Base-by-base conservation (phyloP, 1,140 invertebrate genomes). In the Drosophila sp. region DNA sequence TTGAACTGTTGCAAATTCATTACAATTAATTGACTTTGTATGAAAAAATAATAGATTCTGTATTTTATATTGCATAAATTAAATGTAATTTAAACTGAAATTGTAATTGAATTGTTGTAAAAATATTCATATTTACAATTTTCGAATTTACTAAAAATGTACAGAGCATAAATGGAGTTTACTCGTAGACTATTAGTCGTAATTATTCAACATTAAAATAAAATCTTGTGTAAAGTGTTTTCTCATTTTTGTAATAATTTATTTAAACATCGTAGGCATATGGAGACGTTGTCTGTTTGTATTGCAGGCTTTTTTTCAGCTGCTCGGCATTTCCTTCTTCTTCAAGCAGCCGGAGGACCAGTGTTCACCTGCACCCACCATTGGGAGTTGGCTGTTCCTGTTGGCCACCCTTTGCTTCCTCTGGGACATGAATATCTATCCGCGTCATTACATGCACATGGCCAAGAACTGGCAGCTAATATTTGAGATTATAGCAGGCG, bases 311-410 rank as follows among this genome's bases (percentile, higher is more conserved):
- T 77, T 0, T 0, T 48, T 57, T 0, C 79, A 87, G 32, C 1
- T 89, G 0, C 4, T 69, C 18, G 79, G 79, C 2, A 8, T 46
- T 14, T 66, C 70, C 0, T 36, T 80, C 0, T 89, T 89, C 7
- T 57, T 87, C 0, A 32, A 8, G 7, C 83, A 89, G 36, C 67
- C 83, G 0, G 6, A 32, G 27, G 84, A 87, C 65, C 38, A 50
- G 0, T 87, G 83, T 9, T 89, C 83, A 9, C 48, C 76, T 1
- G 65, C 83, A 8, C 83, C 83, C 0, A 14, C n/a, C 0, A 6
- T 74, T 8, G 83, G 46, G 13, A 83, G 83, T 41, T 89, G 58
- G 65, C 5, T 89, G 0, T 89, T 76, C 1, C 53, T 87, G 11
- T 0, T 36, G 36, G 80, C 76, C 11, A 67, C 41, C 0, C 40